A percentile compares a stretch with the other conserved stretches of the same genome.
These are phyloP conservation scores for Pseudochaenichthys georgianus DNA, from an alignment of 2,797 vertebrate species.

Conservation along the genomic window DNA sequence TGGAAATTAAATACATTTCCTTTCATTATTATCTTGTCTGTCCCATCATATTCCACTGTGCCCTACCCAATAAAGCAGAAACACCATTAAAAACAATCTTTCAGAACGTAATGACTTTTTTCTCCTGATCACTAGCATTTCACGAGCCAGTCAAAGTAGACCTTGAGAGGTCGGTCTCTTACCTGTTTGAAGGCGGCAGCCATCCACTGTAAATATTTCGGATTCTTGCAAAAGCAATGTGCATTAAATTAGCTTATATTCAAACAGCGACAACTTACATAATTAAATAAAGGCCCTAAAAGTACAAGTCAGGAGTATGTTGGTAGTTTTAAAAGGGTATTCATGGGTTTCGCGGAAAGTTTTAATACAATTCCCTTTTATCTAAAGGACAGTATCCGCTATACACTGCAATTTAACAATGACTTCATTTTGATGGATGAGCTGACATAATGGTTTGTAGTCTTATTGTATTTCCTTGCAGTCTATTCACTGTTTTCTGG, in stretches of 20 bases:
- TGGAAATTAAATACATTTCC: constrained; percentile 33
- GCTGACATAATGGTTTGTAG: background rate
- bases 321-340: background rate
- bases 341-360: background rate
- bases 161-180: constrained; percentile 21
- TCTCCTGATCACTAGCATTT: constrained; percentile 36
- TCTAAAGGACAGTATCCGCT: constrained; percentile 17
- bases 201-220: constrained; percentile 6
- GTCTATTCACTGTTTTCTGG: constrained; percentile 13
- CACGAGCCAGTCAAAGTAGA: constrained; percentile 20
- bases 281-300: background rate
- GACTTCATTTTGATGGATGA: constrained; percentile 26
- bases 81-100: constrained; percentile 42
- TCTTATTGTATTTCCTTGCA: constrained; percentile 19
- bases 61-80: constrained; percentile 49
- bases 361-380: constrained; percentile 1
- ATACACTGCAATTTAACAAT: background rate
- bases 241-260: background rate
- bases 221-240: constrained; percentile 1
- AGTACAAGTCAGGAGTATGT: background rate
- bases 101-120: constrained; percentile 51
- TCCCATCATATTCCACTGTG: constrained; percentile 26
- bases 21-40: constrained; percentile 25
- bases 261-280: background rate
- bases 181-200: constrained; percentile 34